Percentiles rank a stretch among this genome's conserved stretches.
Conservation (phyloP, 2,113 vertebrate genomes). For the Urocynchramus pylzowi region DNA sequence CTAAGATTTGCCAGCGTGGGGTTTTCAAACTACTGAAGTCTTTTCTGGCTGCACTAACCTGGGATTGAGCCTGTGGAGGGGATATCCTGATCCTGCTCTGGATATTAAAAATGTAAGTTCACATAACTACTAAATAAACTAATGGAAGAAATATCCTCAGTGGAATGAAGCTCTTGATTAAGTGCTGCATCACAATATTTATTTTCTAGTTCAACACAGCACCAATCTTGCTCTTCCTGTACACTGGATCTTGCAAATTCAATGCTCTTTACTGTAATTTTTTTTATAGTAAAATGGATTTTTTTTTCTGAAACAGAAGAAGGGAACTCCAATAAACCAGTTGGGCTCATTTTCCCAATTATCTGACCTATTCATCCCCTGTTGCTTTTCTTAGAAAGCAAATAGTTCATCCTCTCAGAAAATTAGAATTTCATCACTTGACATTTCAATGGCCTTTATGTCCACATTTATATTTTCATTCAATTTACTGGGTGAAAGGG, state of each 20-base stretch:
- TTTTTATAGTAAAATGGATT: not conserved
- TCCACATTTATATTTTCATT: not conserved
- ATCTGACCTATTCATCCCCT: not conserved
- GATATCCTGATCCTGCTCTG: not conserved
- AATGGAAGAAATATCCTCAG: not conserved
- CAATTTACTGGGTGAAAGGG: not conserved
- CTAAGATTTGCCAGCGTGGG: accelerated
- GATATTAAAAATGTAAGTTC: not conserved
- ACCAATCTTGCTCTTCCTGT: not conserved
- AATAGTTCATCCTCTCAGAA: not conserved
- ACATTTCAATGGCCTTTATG: not conserved
- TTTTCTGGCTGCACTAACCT: not conserved
- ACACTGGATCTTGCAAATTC: not conserved
- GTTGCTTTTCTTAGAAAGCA: not conserved
- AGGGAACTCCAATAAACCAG: not conserved
- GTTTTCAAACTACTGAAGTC: not conserved
- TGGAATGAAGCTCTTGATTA: not conserved
- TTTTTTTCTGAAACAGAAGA: not conserved
- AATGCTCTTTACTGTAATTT: not conserved
- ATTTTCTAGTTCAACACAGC: not conserved
- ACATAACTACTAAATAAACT: not conserved
- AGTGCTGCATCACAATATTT: not conserved
- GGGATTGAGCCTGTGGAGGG: not conserved
- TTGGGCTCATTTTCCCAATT: not conserved
- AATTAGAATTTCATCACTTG: not conserved